A percentile compares a stretch with the other conserved stretches of the same genome.
Evolutionary conservation across 1,140 invertebrate species (phyloP).

Genomic region (Drosophila asahinai): DNA sequence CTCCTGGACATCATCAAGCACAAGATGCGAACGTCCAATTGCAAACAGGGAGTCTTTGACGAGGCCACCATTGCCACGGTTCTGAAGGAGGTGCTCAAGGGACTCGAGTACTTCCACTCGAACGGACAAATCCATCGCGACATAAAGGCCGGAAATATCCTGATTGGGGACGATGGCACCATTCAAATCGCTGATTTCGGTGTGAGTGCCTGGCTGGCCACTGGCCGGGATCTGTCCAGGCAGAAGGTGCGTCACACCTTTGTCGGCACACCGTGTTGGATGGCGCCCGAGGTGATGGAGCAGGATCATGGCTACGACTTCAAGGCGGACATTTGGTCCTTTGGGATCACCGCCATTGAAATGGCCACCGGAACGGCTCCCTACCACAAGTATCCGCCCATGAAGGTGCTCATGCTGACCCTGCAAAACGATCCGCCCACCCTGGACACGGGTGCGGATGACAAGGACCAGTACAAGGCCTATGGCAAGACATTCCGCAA

Average conservation of each 20-base stretch:
- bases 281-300: conserved; percentile 99
- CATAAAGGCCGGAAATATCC: conserved; percentile 99
- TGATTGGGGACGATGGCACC: conserved; percentile 98
- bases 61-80: conserved; percentile 99
- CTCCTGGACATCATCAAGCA: conserved; percentile 99
- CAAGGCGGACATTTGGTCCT: conserved; percentile 99
- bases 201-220: conserved; percentile 96
- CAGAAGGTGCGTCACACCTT: conserved; percentile 98
- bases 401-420: conserved; percentile 99
- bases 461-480: conserved; percentile 98
- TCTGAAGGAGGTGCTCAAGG: conserved; percentile 98
- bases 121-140: conserved; percentile 99
- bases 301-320: conserved; percentile 99
- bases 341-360: conserved; percentile 99
- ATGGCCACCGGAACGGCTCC: conserved; percentile 99
- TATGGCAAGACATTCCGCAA: conserved; percentile 99
- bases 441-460: conserved; percentile 96
- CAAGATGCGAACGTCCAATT: conserved; percentile 96
- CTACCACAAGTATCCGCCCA: conserved; percentile 99
- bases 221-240: conserved; percentile 95
- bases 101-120: conserved; percentile 99
- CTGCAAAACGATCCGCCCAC: conserved; percentile 99
- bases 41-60: conserved; percentile 98
- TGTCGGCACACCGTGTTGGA: conserved; percentile 99
- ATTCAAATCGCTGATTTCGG: conserved; percentile 99